phyloP scores from a whole-genome alignment of 2,113 vertebrate species.

The Peromyscus polionotus region DNA sequence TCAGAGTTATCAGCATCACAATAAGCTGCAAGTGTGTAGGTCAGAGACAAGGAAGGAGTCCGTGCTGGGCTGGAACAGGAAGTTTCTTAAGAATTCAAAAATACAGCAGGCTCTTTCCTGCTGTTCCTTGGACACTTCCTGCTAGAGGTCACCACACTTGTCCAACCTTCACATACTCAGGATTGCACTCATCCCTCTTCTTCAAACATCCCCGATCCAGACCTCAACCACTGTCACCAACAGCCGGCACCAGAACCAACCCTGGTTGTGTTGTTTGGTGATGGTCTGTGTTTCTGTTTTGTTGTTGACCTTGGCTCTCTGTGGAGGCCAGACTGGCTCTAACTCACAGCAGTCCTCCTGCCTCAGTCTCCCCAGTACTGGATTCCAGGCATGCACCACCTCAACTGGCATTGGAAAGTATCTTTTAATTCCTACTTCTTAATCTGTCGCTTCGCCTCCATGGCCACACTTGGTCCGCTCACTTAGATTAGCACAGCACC shows the following conservation, averaged over 20 bases:
- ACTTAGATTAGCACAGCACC: constrained; percentile 17
- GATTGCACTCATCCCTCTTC: neutral
- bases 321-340: neutral
- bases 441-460: neutral
- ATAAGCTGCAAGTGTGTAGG: neutral
- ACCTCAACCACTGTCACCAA: neutral
- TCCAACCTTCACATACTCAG: neutral
- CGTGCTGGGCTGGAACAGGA: neutral
- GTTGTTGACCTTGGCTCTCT: neutral
- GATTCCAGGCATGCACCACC: neutral
- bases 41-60: constrained; percentile 32
- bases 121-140: neutral
- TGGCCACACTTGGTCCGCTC: neutral
- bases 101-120: neutral
- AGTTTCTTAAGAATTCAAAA: constrained; percentile 21
- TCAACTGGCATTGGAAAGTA: neutral
- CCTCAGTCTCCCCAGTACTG: neutral
- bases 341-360: neutral
- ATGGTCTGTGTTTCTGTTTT: neutral
- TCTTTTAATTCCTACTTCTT: constrained; percentile 35
- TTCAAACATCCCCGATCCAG: neutral
- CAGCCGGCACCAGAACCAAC: constrained; percentile 28
- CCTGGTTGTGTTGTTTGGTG: neutral
- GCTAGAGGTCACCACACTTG: neutral
- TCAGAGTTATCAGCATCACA: neutral